These are phyloP conservation scores for Sitobion miscanthi DNA, from an alignment of 1,140 invertebrate genomes.

Conservation along the genomic window DNA sequence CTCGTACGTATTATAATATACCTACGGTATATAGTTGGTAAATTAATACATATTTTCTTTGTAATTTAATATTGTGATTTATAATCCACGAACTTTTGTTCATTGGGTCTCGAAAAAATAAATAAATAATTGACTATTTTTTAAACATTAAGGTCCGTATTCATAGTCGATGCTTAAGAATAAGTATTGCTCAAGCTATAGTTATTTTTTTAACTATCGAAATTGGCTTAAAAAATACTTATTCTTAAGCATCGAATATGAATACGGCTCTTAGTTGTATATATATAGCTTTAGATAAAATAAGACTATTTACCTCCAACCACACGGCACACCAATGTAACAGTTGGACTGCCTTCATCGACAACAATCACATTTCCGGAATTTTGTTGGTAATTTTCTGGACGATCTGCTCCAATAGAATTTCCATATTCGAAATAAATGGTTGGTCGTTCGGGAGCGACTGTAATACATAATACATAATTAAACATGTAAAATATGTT, in stretches of 20 bases:
- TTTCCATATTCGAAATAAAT: neutral
- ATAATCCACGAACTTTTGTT: neutral
- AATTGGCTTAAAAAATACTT: too few species aligned
- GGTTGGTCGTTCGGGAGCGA: slow-evolving; percentile 4
- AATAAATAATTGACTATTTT: neutral
- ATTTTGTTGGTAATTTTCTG: slow-evolving; percentile 23
- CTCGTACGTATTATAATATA: neutral
- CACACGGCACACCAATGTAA: slow-evolving; percentile 33
- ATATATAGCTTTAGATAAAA: neutral
- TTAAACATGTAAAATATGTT: neutral
- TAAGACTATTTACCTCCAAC: slow-evolving; percentile 24
- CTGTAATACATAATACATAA: neutral
- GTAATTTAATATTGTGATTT: too few species aligned
- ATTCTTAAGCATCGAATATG: too few species aligned
- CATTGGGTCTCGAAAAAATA: neutral
- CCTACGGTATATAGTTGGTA: neutral
- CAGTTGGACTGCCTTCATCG: neutral
- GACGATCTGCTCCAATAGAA: neutral
- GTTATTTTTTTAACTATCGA: too few species aligned
- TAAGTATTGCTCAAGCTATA: too few species aligned
- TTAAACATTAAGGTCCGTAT: neutral
- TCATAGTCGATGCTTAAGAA: too few species aligned
- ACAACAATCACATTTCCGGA: neutral
- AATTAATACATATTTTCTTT: too few species aligned
- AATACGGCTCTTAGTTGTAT: neutral